Conservation (phyloP, 2,888 invertebrate genomes). For the Dendrolimus pini region DNA sequence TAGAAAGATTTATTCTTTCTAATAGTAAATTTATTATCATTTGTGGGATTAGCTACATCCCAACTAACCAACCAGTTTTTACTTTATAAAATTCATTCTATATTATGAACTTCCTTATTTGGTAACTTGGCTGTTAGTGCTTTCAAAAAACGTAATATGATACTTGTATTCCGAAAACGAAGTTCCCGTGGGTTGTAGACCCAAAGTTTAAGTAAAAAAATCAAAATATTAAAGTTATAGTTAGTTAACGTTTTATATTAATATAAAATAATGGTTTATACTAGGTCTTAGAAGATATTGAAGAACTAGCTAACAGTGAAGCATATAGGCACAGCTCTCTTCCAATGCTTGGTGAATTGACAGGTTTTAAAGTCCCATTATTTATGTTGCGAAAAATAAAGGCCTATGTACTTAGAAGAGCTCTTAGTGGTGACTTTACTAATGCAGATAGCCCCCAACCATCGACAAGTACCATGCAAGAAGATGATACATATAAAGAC, state of each 20-base stretch:
- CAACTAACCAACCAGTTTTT: too few relatives aligned
- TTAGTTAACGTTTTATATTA: background rate
- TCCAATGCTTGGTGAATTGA: constrained; percentile 80
- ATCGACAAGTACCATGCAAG: constrained; percentile 44
- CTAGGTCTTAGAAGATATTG: constrained; percentile 83
- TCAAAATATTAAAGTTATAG: too few relatives aligned
- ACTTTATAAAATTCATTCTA: too few relatives aligned
- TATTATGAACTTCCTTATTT: too few relatives aligned
- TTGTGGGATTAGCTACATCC: too few relatives aligned
- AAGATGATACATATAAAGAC: constrained; percentile 52
- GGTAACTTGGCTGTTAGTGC: too few relatives aligned
- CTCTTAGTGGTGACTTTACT: constrained; percentile 43
- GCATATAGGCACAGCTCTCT: constrained; percentile 82
- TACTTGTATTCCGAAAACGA: too few relatives aligned
- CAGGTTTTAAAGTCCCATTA: constrained; percentile 85
- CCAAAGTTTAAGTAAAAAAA: too few relatives aligned
- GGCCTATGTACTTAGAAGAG: constrained; percentile 72
- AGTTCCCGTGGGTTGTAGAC: too few relatives aligned
- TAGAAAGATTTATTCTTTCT: too few relatives aligned
- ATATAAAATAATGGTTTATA: constrained; percentile 10
- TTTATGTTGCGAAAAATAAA: constrained; percentile 86
- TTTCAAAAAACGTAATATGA: too few relatives aligned
- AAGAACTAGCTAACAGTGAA: constrained; percentile 83
- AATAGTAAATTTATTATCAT: too few relatives aligned
- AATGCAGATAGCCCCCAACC: constrained; percentile 59